Evolutionary conservation across 2,888 invertebrate species (phyloP).

Genomic region (Amphipoea lucens): DNA sequence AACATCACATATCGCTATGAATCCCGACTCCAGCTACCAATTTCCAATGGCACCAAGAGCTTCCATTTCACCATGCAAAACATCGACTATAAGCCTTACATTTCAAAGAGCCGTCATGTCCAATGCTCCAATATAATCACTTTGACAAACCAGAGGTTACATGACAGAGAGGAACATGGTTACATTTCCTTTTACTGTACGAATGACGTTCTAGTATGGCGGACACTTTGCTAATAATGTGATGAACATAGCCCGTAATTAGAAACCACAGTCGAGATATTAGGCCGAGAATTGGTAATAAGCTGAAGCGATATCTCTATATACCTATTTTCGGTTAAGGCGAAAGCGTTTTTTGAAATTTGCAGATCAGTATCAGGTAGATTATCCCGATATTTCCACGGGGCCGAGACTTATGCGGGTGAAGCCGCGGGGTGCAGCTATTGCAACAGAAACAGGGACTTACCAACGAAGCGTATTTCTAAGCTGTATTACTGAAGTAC

Average conservation of each 20-base stretch:
- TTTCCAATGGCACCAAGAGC: neutral
- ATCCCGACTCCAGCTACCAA: neutral
- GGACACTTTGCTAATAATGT: conserved; percentile 63
- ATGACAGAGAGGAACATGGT: neutral
- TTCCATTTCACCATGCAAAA: neutral
- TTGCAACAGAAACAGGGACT: neutral
- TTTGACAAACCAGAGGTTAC: conserved; percentile 7
- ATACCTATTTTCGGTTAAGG: neutral
- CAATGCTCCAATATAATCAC: neutral
- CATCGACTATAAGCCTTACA: neutral
- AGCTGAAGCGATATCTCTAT: conserved; percentile 46
- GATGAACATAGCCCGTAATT: conserved; percentile 73
- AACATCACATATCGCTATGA: neutral
- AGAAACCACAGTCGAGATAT: conserved; percentile 73
- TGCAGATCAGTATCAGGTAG: too few relatives aligned
- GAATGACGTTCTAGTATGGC: conserved; percentile 13
- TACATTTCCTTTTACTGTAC: conserved; percentile 2
- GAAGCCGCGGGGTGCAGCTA: too few relatives aligned
- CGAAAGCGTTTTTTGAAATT: neutral
- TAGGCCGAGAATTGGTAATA: conserved; percentile 31
- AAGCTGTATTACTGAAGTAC: neutral
- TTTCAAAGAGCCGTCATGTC: neutral
- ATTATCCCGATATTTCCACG: too few relatives aligned
- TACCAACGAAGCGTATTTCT: neutral
- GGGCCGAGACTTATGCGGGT: too few relatives aligned